phyloP scores from a whole-genome alignment of 2,113 vertebrate genomes.

The Urocynchramus pylzowi region DNA sequence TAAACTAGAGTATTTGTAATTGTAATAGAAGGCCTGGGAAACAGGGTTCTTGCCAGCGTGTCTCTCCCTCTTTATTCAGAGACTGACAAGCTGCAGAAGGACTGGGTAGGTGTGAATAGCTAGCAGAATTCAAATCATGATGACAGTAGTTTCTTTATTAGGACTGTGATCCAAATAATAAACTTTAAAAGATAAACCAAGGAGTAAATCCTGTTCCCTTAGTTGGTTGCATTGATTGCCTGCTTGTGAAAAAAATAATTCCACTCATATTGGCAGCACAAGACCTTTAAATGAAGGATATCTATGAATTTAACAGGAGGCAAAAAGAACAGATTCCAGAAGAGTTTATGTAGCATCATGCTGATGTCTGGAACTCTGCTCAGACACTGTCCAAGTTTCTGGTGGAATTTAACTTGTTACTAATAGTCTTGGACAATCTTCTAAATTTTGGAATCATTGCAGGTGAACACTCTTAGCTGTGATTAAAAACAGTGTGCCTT shows the following conservation, averaged over 20 bases:
- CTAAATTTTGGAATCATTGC: background rate
- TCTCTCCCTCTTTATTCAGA: background rate
- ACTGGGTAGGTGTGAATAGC: background rate
- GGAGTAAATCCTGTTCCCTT: background rate
- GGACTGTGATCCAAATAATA: background rate
- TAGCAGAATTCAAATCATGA: background rate
- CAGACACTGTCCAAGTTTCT: background rate
- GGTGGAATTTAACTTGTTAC: background rate
- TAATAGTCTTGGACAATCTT: background rate
- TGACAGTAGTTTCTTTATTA: background rate
- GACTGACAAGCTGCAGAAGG: background rate
- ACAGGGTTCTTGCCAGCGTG: fast-evolving
- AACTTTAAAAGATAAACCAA: background rate
- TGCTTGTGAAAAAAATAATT: background rate
- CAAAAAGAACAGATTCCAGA: background rate
- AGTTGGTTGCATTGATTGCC: background rate
- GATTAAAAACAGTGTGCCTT: background rate
- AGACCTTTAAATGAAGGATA: background rate
- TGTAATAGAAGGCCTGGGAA: background rate
- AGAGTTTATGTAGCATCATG: background rate
- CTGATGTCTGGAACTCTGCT: background rate
- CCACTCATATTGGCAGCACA: background rate
- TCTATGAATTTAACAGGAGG: background rate
- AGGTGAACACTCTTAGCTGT: background rate
- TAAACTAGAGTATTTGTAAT: background rate